Conservation (phyloP, 2,888 invertebrate genomes). For the Rhingia rostrata region DNA sequence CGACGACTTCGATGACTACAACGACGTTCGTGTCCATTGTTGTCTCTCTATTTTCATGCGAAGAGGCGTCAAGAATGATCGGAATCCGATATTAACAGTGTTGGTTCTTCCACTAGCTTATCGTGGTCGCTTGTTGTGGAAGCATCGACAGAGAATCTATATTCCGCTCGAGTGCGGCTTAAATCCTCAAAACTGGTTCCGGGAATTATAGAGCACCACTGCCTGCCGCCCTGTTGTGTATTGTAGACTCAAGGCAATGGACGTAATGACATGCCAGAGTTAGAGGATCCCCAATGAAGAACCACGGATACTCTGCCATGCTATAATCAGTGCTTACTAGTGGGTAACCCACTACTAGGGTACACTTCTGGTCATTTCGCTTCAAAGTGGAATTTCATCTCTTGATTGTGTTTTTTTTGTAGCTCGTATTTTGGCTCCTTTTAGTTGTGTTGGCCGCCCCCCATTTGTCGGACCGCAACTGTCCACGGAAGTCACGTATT, state of each 20-base stretch:
- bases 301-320: not conserved
- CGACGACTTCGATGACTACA: not conserved
- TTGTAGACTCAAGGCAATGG: not conserved
- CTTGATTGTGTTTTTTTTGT: not conserved
- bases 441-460: not conserved
- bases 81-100: slow-evolving; percentile 19
- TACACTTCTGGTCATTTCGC: slow-evolving; percentile 5
- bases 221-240: not conserved
- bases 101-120: slow-evolving; percentile 14
- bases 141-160: not conserved
- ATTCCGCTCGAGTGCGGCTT: slow-evolving; percentile 13
- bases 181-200: slow-evolving; percentile 17
- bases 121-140: not conserved
- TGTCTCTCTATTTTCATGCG: slow-evolving; percentile 12
- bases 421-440: not conserved
- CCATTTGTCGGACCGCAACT: slow-evolving; percentile 2
- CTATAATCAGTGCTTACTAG: slow-evolving; percentile 11
- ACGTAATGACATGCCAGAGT: slow-evolving; percentile 6
- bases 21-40: slow-evolving; percentile 9
- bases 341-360: slow-evolving; percentile 11
- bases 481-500: slow-evolving; percentile 7
- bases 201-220: slow-evolving; percentile 14
- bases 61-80: slow-evolving; percentile 17
- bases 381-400: slow-evolving; percentile 1
- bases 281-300: too few species aligned